These are phyloP conservation scores for Drosophila nr. perissopoda DNA, from an alignment of 2,888 invertebrate species.

Conservation along the genomic window DNA sequence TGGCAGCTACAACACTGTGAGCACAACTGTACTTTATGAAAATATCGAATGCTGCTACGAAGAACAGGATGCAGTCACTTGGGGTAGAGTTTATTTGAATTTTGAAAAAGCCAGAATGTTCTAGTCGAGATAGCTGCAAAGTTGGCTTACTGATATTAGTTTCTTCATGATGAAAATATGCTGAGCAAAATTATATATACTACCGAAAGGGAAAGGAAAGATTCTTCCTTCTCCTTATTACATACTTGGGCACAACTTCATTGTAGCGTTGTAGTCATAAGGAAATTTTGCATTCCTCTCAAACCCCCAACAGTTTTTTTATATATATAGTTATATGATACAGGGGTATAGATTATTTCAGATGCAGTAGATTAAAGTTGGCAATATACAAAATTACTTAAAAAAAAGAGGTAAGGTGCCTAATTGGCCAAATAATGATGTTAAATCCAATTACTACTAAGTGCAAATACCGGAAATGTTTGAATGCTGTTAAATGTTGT, in stretches of 20 bases:
- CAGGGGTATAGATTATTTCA: neutral
- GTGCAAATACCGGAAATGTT: conserved; percentile 43
- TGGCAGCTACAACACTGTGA: neutral
- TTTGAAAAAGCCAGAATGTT: neutral
- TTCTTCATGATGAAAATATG: neutral
- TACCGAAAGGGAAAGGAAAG: neutral
- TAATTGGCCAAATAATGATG: neutral
- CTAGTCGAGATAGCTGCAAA: neutral
- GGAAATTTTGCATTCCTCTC: neutral
- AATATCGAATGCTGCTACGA: neutral
- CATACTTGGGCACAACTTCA: neutral
- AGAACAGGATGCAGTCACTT: conserved; percentile 7
- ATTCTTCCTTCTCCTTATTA: neutral
- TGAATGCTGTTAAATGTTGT: neutral
- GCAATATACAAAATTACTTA: neutral
- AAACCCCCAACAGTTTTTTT: neutral
- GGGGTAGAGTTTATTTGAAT: neutral
- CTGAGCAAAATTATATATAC: neutral
- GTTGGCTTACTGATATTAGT: neutral
- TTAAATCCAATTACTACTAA: conserved; percentile 10
- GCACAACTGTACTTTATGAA: conserved; percentile 36
- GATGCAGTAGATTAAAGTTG: neutral
- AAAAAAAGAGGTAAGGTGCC: neutral
- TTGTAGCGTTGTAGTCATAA: neutral
- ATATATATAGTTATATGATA: neutral